A percentile compares a stretch with the other conserved stretches of the same genome.
phyloP scores from a whole-genome alignment of 2,113 vertebrate genomes.

The Neopipo cinnamomea region DNA sequence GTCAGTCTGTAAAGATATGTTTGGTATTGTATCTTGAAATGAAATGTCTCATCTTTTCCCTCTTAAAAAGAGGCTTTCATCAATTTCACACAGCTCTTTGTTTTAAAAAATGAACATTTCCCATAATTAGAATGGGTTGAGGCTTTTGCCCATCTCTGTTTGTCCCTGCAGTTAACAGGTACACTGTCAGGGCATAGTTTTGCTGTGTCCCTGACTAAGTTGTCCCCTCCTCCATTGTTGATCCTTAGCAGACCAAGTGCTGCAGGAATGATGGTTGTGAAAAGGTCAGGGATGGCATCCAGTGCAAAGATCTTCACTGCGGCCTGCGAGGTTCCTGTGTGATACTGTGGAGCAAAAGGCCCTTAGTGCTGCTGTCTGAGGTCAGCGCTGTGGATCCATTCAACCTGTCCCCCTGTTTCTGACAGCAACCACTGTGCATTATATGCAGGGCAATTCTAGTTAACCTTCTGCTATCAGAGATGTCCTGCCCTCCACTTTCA shows the following conservation, averaged over 20 bases:
- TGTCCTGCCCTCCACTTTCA: not conserved
- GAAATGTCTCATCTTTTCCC: not conserved
- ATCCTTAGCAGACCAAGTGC: not conserved
- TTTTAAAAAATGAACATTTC: not conserved
- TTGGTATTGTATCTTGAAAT: not conserved
- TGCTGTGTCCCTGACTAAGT: not conserved
- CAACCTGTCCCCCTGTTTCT: not conserved
- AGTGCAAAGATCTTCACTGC: fast-evolving
- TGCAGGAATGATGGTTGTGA: not conserved
- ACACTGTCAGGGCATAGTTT: not conserved
- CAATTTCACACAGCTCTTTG: not conserved
- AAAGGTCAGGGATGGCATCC: not conserved
- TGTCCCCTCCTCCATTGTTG: not conserved
- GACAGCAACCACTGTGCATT: not conserved
- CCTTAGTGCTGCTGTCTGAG: not conserved
- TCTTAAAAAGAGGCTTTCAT: not conserved
- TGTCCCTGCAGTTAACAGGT: not conserved
- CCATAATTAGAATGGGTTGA: not conserved
- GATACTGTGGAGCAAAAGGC: fast-evolving
- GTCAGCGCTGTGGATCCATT: not conserved
- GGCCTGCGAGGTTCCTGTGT: fast-evolving
- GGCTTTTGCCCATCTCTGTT: not conserved
- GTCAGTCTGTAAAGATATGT: not conserved
- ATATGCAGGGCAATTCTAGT: not conserved
- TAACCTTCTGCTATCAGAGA: not conserved